Percentiles rank a stretch among this genome's conserved stretches.
phyloP scores from a whole-genome alignment of 2,797 vertebrate species.

The Uromys caudimaculatus region DNA sequence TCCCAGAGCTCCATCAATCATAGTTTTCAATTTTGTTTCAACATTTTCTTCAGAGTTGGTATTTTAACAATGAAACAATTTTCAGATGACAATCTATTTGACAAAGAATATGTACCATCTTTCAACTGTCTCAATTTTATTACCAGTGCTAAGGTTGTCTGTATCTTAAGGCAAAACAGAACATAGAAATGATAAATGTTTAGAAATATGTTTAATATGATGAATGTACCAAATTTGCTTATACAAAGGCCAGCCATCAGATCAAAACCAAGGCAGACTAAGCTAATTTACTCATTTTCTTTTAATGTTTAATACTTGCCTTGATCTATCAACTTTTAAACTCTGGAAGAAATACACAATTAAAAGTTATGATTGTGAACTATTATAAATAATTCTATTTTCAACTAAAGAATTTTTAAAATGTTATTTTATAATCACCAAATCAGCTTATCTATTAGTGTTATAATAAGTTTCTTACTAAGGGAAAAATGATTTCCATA shows the following conservation, averaged over 20 bases:
- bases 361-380: constrained; percentile 27
- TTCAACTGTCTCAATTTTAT: constrained; percentile 26
- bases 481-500: background rate
- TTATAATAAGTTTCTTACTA: background rate
- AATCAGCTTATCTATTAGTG: background rate
- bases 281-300: background rate
- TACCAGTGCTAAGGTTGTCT: constrained; percentile 25
- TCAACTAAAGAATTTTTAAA: constrained; percentile 15
- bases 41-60: constrained; percentile 37
- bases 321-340: constrained; percentile 18
- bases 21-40: constrained; percentile 58
- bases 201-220: constrained; percentile 6
- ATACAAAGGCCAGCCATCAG: constrained; percentile 26
- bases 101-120: constrained; percentile 4
- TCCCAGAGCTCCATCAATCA: background rate
- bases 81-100: constrained; percentile 39
- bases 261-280: constrained; percentile 37
- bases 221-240: constrained; percentile 15
- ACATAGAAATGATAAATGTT: constrained; percentile 50
- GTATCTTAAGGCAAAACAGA: constrained; percentile 52
- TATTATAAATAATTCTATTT: constrained; percentile 37
- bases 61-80: constrained; percentile 27
- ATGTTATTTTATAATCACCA: constrained; percentile 33
- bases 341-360: background rate
- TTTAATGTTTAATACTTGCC: constrained; percentile 52